Evolutionary conservation across 64 coral and sea anemone species (phyloP), one percentile per base, ranked within the genome.

Genomic region (Stichodactyla helianthus): DNA sequence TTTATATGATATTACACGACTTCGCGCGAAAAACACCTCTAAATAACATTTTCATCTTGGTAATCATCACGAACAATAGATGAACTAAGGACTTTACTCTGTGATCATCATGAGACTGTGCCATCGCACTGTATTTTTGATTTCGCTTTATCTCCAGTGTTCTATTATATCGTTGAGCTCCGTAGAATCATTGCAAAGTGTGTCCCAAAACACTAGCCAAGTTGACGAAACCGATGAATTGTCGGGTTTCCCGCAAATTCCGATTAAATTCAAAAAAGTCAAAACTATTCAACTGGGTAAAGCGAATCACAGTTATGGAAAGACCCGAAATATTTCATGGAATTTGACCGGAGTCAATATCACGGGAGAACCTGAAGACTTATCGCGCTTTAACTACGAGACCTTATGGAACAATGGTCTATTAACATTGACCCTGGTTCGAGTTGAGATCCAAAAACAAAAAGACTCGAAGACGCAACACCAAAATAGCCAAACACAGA

Each of bases 371-470:
- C 54, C 84, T 7, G 51, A 44, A 11, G 62, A 71, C 2, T 22
- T 52, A 6, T 85, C 50, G 35, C 25, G 86, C 10, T 87, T 90
- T 5, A 89, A 87, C 55, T 90, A 90, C 77, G 94, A 93, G 57
- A 93, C 84, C 8, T 83, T 96, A n/a, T 90, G 94, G 94, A 44
- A 79, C 28, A 85, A 90, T 83, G 91, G 88, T 15, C 77, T 71
- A 53, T 52, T 67, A 6, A 93, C 94, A 52, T 53, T 93, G 23
- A 93, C 81, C 20, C 85, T 88, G 20, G 80, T 90, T 20, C 84
- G 89, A 57, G 31, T 77, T 74, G 68, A 22, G 59, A 78, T 10
- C 22, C 83, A 50, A 23, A 83, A 62, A 20, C 63, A 50, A 62
- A 86, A 71, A 71, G 81, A 16, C 25, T 82, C 15, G 59, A 81